Percentiles rank a stretch among this genome's conserved stretches.
phyloP scores from a whole-genome alignment of 2,797 vertebrate genomes.

The Thaleichthys pacificus region DNA sequence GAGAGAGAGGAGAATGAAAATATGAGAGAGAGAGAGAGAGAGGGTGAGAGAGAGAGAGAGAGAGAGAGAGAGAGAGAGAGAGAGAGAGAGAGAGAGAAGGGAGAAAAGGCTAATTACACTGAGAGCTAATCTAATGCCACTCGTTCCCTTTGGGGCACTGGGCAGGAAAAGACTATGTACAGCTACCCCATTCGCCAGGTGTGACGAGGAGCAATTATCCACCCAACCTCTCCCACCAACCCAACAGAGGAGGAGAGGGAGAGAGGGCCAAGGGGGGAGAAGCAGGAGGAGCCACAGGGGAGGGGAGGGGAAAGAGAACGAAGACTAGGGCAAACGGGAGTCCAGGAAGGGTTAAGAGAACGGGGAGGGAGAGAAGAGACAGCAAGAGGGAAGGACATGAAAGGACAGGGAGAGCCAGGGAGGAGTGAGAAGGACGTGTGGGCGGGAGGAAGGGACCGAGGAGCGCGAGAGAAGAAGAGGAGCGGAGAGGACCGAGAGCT shows the following conservation, averaged over 20 bases:
- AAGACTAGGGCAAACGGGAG: not conserved
- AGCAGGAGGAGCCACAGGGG: not conserved
- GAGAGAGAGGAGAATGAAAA: not conserved
- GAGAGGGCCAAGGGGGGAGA: not conserved
- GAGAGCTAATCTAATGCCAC: too few species aligned
- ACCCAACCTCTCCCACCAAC: too few species aligned
- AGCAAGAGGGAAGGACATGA: conserved; percentile 21
- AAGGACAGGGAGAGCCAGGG: not conserved
- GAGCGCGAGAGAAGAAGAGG: not conserved
- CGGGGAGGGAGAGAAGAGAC: not conserved
- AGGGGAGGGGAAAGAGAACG: not conserved
- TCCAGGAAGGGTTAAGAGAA: not conserved
- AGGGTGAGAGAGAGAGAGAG: not conserved
- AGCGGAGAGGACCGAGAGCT: not conserved
- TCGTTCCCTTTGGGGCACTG: too few species aligned
- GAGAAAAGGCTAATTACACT: not conserved
- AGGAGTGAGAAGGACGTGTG: not conserved
- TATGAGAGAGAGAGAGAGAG: not conserved
- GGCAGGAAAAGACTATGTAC: too few species aligned
- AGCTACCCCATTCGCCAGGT: too few species aligned
- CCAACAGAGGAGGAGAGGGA: not conserved
- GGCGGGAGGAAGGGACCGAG: too few species aligned
- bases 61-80: not conserved
- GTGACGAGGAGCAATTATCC: not conserved
- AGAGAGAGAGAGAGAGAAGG: not conserved